phyloP scores from a whole-genome alignment of 2,113 vertebrate species.

The Neogobius melanostomus region DNA sequence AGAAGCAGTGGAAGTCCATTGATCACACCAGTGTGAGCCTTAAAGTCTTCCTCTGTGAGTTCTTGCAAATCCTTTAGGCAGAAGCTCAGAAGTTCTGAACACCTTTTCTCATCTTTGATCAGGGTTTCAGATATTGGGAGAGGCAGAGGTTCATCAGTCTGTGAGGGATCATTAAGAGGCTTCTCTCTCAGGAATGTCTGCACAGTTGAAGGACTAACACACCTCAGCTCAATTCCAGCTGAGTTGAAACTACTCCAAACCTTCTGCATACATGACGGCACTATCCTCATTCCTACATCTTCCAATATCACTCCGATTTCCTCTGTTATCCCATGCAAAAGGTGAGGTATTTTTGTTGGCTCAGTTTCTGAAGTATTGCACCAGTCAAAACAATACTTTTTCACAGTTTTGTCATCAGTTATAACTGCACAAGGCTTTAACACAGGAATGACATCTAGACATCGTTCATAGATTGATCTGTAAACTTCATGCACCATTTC shows the following conservation, averaged over 20 bases:
- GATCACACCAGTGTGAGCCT: slow-evolving; percentile 6
- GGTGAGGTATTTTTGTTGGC: slow-evolving; percentile 46
- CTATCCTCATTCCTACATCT: slow-evolving; percentile 76
- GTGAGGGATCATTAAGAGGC: slow-evolving; percentile 59
- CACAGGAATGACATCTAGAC: slow-evolving; percentile 75
- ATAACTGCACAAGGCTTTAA: slow-evolving; percentile 18
- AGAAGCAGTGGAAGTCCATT: slow-evolving; percentile 80
- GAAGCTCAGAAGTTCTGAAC: slow-evolving; percentile 60
- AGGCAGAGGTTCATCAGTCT: slow-evolving; percentile 60
- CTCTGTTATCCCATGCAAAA: neutral
- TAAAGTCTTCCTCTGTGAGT: fast-evolving
- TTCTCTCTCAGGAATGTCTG: slow-evolving; percentile 69
- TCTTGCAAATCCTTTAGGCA: slow-evolving; percentile 47
- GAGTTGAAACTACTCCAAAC: slow-evolving; percentile 58
- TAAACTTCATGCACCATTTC: slow-evolving; percentile 75
- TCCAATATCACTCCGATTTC: slow-evolving; percentile 50
- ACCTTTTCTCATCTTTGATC: slow-evolving; percentile 55
- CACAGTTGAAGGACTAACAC: slow-evolving; percentile 64
- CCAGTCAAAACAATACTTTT: slow-evolving; percentile 58
- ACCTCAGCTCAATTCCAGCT: slow-evolving; percentile 58
- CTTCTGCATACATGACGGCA: slow-evolving; percentile 43
- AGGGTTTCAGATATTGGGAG: slow-evolving; percentile 67
- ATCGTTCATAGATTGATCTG: slow-evolving; percentile 53
- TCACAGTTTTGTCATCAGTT: fast-evolving
- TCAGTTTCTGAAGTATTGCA: slow-evolving; percentile 50